Evolutionary conservation across 2,888 invertebrate genomes (phyloP).

Genomic region (Dicyrtomina minuta): DNA sequence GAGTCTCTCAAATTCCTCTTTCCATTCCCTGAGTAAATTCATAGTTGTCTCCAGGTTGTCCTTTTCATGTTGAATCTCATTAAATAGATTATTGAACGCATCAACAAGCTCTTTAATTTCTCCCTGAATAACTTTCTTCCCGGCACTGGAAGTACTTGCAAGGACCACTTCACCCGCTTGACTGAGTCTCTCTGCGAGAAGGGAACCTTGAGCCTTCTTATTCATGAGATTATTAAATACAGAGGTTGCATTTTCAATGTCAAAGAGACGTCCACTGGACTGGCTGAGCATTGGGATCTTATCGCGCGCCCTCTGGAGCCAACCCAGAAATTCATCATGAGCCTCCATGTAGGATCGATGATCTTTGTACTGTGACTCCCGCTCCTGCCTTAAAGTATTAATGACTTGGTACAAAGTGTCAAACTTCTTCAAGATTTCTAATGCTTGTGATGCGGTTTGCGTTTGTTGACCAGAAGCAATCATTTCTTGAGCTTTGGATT

Average conservation of each 20-base stretch:
- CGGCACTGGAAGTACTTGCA: constrained; percentile 77
- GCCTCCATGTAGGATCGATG: constrained; percentile 88
- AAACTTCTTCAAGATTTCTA: constrained; percentile 80
- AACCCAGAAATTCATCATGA: constrained; percentile 82
- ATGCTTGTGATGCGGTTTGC: constrained; percentile 78
- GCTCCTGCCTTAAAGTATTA: constrained; percentile 72
- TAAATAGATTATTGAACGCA: constrained; percentile 79
- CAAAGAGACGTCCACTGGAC: constrained; percentile 72
- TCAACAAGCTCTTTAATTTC: constrained; percentile 83
- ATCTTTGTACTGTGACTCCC: constrained; percentile 83
- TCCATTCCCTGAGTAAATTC: constrained; percentile 83
- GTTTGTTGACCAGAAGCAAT: constrained; percentile 80
- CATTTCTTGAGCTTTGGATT: constrained; percentile 82
- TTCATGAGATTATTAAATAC: constrained; percentile 67
- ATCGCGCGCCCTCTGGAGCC: constrained; percentile 84
- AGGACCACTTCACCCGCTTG: constrained; percentile 84
- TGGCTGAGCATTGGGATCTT: constrained; percentile 83
- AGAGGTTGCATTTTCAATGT: constrained; percentile 73
- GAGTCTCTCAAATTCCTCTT: constrained; percentile 86
- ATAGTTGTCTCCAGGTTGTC: constrained; percentile 78
- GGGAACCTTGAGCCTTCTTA: constrained; percentile 86
- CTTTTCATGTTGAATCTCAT: constrained; percentile 81
- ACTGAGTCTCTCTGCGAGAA: constrained; percentile 80
- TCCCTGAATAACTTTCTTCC: constrained; percentile 76
- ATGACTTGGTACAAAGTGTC: constrained; percentile 75